Evolutionary conservation across 1,140 invertebrate species (phyloP), one percentile per base, ranked within the genome.

Genomic region (Aphaenogaster ashmeadi): DNA sequence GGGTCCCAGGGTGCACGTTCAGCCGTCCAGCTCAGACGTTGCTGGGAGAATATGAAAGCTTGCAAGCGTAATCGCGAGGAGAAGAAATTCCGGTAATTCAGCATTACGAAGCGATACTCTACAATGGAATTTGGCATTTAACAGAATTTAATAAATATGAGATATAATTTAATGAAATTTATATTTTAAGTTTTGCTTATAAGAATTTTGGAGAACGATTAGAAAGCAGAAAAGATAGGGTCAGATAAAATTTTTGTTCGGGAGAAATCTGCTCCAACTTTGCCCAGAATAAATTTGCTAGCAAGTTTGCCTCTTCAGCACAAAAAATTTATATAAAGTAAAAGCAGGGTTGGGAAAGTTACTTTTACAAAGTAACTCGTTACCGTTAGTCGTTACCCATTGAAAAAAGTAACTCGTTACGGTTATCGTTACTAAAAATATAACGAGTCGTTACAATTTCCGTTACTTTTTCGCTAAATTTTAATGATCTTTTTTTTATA

Each of bases 1-100:
- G 92, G 92, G 1, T 67, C 88, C 0, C 88, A 90, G 27, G 86
- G 88, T 15, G 58, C 90, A 0, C 87, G 93, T 27, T 91, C 93
- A 0, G 85, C 88, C 1, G 78, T 92, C 13, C 93, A 93, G 54
- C 69, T 93, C 7, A 87, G 92, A 71, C 91, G 93, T 56, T 93
- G 93, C 27, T 93, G 93, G 93, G 93, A 93, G 79, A 93, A 93
- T 62, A 93, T 93, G 92, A 93, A 93, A 66, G 91, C 91, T 6
- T 92, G 92, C 41, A 93, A 93, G 83, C 90, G 89, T 38, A 90
- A 91, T 87, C 89, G 91, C 0, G 91, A 92, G 21, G 89, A 92
- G 38, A 90, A 87, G 11, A 90, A 85, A 41, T 64, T 85, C 0
- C 79, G 91, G 91, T 92, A 90, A 91, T 58, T 56, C 21, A 7